Percentiles rank a stretch among this genome's conserved stretches.
These are phyloP conservation scores for Chaetops frenatus DNA, from an alignment of 2,113 vertebrate genomes.

Conservation along the genomic window DNA sequence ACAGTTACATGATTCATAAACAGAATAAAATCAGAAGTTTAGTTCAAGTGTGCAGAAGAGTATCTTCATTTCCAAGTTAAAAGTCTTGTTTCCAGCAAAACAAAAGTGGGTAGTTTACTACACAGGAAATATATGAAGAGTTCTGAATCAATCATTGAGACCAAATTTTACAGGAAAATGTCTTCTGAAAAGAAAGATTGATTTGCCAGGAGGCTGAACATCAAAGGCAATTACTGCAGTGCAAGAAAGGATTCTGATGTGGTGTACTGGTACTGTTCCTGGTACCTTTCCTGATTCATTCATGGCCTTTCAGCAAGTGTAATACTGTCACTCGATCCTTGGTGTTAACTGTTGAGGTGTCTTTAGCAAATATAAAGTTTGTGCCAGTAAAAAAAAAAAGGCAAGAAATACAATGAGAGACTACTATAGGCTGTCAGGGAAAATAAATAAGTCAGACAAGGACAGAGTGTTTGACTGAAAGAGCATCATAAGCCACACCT, in stretches of 20 bases:
- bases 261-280: neutral
- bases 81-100: neutral
- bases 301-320: neutral
- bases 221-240: neutral
- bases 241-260: neutral
- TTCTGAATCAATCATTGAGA: neutral
- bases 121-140: neutral
- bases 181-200: neutral
- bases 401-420: neutral
- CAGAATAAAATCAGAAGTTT: neutral
- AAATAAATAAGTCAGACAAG: neutral
- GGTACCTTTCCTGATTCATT: neutral
- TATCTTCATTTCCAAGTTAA: neutral
- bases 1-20: neutral
- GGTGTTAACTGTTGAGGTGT: neutral
- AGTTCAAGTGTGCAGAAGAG: neutral
- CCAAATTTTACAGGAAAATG: neutral
- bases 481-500: neutral
- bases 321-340: neutral
- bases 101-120: neutral
- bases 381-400: neutral
- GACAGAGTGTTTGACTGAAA: neutral
- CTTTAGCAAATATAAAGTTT: neutral
- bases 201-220: neutral
- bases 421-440: neutral